Evolutionary conservation across 2,888 invertebrate genomes (phyloP), one percentile per base, ranked within the genome.

Genomic region (Hedychridium roseum): DNA sequence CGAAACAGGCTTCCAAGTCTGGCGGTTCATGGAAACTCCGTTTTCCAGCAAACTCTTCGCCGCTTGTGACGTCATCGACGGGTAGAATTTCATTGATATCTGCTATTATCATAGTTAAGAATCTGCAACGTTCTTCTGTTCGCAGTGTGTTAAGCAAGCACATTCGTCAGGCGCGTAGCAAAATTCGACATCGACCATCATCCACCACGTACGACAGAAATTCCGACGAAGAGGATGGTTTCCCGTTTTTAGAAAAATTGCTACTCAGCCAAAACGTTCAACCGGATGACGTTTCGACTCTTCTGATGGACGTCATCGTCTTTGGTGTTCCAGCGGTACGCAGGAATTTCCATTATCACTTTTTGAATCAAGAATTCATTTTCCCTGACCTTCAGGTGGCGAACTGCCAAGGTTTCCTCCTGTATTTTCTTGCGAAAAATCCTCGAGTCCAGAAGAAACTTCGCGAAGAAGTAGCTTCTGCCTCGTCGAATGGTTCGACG

Each of bases 391-490:
- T 78, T 9, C 64, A 86, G 85, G 83, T 85, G 3, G 80, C 85
- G 0, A 86, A 86, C 51, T 83, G 85, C 1, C 82, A 84, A 65
- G 82, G 85, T 0, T 88, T 88, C 65, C 66, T 87, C 18, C 60
- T 90, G 43, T 91, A 89, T 68, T 83, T 86, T 64, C 74, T 91
- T 60, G 86, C 90, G 0, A 85, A 82, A 57, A 83, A 86, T 70
- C 86, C 86, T 31, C 81, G 84, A 46, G 81, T 81, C 4, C 91
- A 91, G 71, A 83, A 83, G 42, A 79, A 79, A 45, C 77, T 90
- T 0, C 82, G 82, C 54, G 80, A 85, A n/a, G 90, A 91, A 80
- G 78, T 88, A 15, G 70, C 70, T 23, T 61, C 68, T 3, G 53
- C 80, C 20, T 14, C 12, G 2, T 32, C 32, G 27, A 71, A 74